Evolutionary conservation across 2,888 invertebrate genomes (phyloP).

Genomic region (Pheosia gnoma): DNA sequence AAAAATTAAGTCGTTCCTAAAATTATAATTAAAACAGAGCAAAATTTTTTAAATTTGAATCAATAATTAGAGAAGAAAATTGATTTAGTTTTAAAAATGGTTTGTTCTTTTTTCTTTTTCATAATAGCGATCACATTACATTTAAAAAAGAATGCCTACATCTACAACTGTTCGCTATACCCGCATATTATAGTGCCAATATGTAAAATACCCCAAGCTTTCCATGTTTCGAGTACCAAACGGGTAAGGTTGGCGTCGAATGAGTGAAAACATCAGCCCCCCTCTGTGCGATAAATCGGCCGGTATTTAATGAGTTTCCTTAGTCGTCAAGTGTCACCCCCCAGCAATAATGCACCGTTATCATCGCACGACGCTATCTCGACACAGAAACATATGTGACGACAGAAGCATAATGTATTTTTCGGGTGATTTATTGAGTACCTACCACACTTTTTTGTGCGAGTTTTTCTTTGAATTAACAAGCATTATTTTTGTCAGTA

Average conservation of each 20-base stretch:
- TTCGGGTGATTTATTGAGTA: slow-evolving; percentile 6
- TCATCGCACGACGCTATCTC: slow-evolving; percentile 72
- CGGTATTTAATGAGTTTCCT: slow-evolving; percentile 80
- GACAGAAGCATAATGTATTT: slow-evolving; percentile 27
- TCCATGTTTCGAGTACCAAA: neutral
- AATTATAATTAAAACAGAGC: too few species aligned
- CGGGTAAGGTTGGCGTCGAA: slow-evolving; percentile 6
- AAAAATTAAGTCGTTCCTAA: too few species aligned
- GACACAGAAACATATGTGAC: slow-evolving; percentile 61
- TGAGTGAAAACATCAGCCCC: slow-evolving; percentile 51
- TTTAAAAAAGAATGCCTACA: too few species aligned
- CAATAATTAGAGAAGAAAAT: too few species aligned
- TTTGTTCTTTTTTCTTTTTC: too few species aligned
- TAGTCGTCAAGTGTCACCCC: slow-evolving; percentile 70
- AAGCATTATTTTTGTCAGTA: neutral
- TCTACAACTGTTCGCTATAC: neutral
- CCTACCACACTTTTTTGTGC: neutral
- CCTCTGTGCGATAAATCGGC: slow-evolving; percentile 68
- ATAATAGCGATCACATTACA: too few species aligned
- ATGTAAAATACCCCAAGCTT: neutral
- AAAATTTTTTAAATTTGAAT: too few species aligned
- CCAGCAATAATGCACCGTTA: slow-evolving; percentile 71
- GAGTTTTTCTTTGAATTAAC: neutral
- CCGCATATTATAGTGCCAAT: too few species aligned
- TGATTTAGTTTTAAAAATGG: too few species aligned